Base-by-base conservation (phyloP, 1,140 invertebrate genomes). In the Prorops nasuta region DNA sequence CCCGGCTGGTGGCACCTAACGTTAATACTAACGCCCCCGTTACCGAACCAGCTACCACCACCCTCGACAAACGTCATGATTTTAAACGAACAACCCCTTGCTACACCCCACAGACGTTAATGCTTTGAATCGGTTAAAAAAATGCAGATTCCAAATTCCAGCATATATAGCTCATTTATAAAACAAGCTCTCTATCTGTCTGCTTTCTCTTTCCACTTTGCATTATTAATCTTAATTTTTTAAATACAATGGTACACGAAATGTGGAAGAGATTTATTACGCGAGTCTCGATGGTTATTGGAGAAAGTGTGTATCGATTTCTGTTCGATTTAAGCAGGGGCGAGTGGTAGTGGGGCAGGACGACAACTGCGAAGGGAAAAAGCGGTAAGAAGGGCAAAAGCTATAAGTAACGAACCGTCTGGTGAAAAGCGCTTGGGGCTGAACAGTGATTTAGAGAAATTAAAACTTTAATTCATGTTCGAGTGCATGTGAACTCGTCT, bases 401-500 rank as follows among this genome's bases (percentile, higher is more conserved):
- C 67, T 66, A 76, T 76, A 75, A 76, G 72, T 76, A 76, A 75
- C 71, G 69, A 66, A 69, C 71, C 72, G 71, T 72, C 71, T 75
- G 71, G 61, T 71, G 59, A 67, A 73, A 71, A 70, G 64, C 66
- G 68, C 71, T 68, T 60, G 63, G 64, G 67, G 69, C 66, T 64
- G 69, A 74, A 65, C 66, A 68, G 73, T 77, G 74, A 77, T 77
- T 77, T 75, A 75, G 71, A 77, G 74, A 77, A 76, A 77, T 77
- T 77, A 77, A 77, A 77, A 77, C 70, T 76, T 77, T 77, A 76
- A 77, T 77, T 77, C 73, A 77, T 76, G 73, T 76, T 76, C 70
- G 69, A 67, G 63, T 54, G 67, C 55, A 62, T 54, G 60, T 59
- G 63, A 38, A 51, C 48, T 44, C 37, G 40, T 54, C 53, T 58